Percentiles rank a stretch among this genome's conserved stretches.
These are phyloP conservation scores for Acrocephalus kingi DNA, from an alignment of 2,113 vertebrate genomes.

Conservation along the genomic window DNA sequence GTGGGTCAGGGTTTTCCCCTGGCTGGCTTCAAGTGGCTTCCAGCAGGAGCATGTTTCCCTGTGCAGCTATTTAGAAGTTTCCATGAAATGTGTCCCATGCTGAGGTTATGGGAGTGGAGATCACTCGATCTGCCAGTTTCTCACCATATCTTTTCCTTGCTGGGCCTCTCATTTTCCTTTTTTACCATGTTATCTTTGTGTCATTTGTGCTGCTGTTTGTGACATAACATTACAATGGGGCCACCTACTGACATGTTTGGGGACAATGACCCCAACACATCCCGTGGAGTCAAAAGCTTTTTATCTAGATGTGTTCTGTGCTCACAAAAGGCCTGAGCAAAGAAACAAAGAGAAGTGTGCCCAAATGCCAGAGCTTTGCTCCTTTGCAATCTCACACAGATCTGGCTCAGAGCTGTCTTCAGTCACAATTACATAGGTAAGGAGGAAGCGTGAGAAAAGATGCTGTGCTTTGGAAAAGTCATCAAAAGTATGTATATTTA, in stretches of 20 bases:
- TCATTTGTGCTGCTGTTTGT: background rate
- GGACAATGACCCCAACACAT: background rate
- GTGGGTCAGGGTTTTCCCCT: too few species aligned
- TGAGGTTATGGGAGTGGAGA: background rate
- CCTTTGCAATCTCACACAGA: background rate
- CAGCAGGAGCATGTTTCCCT: background rate
- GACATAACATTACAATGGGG: background rate
- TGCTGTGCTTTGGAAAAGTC: background rate
- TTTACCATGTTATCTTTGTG: background rate
- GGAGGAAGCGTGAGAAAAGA: background rate
- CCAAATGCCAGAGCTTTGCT: background rate
- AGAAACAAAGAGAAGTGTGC: background rate
- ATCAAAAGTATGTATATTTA: background rate
- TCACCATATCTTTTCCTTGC: background rate
- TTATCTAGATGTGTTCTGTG: background rate
- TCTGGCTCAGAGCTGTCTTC: background rate
- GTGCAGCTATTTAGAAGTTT: background rate
- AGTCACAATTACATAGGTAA: background rate
- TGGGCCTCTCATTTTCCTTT: background rate
- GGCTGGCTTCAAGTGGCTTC: background rate
- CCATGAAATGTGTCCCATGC: background rate
- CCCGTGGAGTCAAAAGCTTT: background rate
- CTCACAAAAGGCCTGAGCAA: background rate
- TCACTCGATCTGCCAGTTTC: fast-evolving
- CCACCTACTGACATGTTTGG: background rate